phyloP scores from a whole-genome alignment of 2,797 vertebrate species.

The Cygnus olor region DNA sequence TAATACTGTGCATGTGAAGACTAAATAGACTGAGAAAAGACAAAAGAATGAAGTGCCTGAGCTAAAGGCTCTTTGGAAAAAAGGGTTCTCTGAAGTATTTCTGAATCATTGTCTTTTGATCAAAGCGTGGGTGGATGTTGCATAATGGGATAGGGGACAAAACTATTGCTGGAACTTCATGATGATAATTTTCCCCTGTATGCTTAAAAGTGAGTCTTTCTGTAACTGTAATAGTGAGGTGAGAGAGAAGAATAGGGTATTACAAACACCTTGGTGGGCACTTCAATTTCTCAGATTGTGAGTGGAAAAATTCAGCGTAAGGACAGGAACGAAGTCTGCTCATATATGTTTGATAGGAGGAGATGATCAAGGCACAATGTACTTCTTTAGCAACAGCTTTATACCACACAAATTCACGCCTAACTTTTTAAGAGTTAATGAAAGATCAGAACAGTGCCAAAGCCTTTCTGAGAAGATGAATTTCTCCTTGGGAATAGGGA shows the following conservation, averaged over 20 bases:
- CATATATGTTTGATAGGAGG: neutral
- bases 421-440: neutral
- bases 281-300: neutral
- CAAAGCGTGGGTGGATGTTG: neutral
- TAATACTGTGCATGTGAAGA: neutral
- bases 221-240: neutral
- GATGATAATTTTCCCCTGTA: neutral
- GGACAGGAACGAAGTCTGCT: neutral
- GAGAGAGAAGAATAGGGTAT: neutral
- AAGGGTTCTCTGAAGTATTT: neutral
- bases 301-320: neutral
- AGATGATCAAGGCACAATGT: neutral
- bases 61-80: neutral
- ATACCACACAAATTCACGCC: neutral
- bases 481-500: neutral
- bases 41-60: neutral
- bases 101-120: slow-evolving; percentile 6
- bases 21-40: neutral
- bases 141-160: neutral
- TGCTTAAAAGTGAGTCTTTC: neutral
- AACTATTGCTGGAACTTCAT: neutral
- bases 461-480: neutral
- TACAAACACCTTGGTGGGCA: neutral
- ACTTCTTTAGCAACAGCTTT: neutral
- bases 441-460: neutral